phyloP scores from a whole-genome alignment of 2,113 vertebrate genomes.

The Sinosuthora webbiana region DNA sequence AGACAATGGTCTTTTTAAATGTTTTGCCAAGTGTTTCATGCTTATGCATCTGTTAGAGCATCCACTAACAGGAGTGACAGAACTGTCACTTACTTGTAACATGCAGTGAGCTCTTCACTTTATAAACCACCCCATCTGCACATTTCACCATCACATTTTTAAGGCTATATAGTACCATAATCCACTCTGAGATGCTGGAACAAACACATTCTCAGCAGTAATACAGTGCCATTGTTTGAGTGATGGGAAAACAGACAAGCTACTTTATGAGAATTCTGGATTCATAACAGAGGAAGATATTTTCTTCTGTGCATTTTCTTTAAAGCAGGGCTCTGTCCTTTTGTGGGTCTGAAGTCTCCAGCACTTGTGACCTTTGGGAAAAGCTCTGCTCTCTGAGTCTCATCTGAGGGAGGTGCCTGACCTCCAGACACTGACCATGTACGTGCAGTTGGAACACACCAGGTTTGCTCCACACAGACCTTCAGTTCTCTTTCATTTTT shows the following conservation, averaged over 20 bases:
- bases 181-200: not conserved
- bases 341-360: not conserved
- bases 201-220: not conserved
- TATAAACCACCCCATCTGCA: not conserved
- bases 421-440: not conserved
- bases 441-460: not conserved
- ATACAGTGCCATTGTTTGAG: not conserved
- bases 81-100: not conserved
- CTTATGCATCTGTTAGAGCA: not conserved
- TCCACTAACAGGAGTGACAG: not conserved
- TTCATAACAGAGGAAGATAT: not conserved
- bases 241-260: not conserved
- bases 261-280: not conserved
- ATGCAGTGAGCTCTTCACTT: not conserved
- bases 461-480: not conserved
- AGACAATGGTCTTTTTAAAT: not conserved
- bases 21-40: not conserved
- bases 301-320: not conserved
- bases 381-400: not conserved
- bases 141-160: not conserved
- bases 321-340: not conserved
- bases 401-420: not conserved
- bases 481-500: not conserved
- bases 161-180: not conserved
- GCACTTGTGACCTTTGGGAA: not conserved